Evolutionary conservation across 2,797 vertebrate genomes (phyloP), one percentile per base, ranked within the genome.

Genomic region (Lindbergichthys nudifrons): DNA sequence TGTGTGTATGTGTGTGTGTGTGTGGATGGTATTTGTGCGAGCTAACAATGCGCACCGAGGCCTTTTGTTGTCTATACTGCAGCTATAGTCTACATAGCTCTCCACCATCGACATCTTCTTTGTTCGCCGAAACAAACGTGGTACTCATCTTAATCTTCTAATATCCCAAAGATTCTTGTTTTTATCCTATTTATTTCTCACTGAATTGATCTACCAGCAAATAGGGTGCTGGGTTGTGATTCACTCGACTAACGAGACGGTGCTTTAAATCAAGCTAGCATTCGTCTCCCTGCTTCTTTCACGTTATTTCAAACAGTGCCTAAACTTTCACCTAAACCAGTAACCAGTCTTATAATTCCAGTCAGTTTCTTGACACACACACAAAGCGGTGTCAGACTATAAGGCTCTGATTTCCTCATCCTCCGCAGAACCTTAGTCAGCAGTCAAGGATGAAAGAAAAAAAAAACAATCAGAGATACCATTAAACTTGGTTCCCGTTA

Each of bases 121-220:
- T 77, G 74, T 74, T 86, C 76, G 71, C 74, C 61, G 74, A 85
- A 79, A 87, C 76, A 83, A 84, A 74, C 43, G 66, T 79, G 86
- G 86, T 88, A 89, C 88, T 84, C 82, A 64, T 88, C 82, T 71
- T 86, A 70, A 88, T 86, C 76, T 61, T 77, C 77, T 76, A 63
- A 90, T 84, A 91, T 93, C 92, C 94, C 93, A 95, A 95, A 95
- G 92, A 94, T 92, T 85, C 68, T 43, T 82, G 54, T 83, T 91
- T 89, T 74, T 83, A 84, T 87, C 75, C 83, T 93, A 93, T 94
- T 95, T 95, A 93, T 94, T 92, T 84, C 79, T 82, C 84, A 67
- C 76, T 80, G 70, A 91, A 88, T 84, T 84, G 52, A 89, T 88
- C 86, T 72, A 88, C 86, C 92, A 93, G 90, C 90, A 84, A 81